Conservation (phyloP, 30 jellyfish, hydroid and myxozoan genomes). For the Aurelia aurita complex sp. Pacific region DNA sequence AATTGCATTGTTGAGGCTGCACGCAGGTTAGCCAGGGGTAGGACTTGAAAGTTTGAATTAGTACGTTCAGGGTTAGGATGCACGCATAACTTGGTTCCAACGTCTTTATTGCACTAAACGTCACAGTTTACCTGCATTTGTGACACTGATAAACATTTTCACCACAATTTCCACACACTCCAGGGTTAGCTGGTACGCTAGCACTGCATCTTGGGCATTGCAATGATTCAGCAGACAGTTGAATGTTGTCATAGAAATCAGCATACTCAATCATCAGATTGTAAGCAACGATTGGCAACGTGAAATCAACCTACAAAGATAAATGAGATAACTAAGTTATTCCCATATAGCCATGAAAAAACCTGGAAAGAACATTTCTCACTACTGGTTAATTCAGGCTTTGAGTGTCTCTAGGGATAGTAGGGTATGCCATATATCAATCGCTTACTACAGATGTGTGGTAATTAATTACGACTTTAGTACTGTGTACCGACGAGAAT, state of each 20-base stretch:
- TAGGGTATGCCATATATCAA: too few relatives aligned
- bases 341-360: neutral
- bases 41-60: too few relatives aligned
- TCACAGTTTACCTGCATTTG: conserved; percentile 84
- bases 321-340: too few relatives aligned
- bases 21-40: too few relatives aligned
- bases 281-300: conserved; percentile 94
- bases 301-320: conserved; percentile 76
- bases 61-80: too few relatives aligned
- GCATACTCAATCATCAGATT: conserved; percentile 94
- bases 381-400: too few relatives aligned
- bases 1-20: too few relatives aligned
- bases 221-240: conserved; percentile 88
- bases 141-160: conserved; percentile 97
- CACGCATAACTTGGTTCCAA: too few relatives aligned
- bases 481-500: neutral
- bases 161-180: conserved; percentile 94
- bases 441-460: too few relatives aligned
- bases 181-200: conserved; percentile 96
- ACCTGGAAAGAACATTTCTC: neutral
- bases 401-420: too few relatives aligned
- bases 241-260: conserved; percentile 90
- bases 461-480: too few relatives aligned
- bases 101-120: too few relatives aligned
- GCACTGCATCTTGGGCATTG: conserved; percentile 99